Percentiles rank a stretch among this genome's conserved stretches.
These are phyloP conservation scores for Peromyscus attwateri DNA, from an alignment of 2,797 vertebrate genomes.

Conservation along the genomic window DNA sequence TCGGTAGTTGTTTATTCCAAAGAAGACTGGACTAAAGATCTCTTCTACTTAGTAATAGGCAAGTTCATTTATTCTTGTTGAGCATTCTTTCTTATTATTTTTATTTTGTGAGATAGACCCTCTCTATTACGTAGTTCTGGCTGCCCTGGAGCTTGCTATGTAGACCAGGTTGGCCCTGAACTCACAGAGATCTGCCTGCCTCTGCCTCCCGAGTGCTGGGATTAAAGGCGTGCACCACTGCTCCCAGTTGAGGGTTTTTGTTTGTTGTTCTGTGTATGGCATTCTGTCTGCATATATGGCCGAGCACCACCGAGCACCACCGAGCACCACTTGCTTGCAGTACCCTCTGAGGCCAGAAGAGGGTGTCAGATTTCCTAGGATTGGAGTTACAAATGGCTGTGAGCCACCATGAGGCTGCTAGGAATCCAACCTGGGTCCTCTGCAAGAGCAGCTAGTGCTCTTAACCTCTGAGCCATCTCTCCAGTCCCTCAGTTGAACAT, in stretches of 20 bases:
- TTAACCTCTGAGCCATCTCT: neutral
- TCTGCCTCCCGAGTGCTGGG: neutral
- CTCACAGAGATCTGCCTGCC: neutral
- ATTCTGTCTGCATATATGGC: no score
- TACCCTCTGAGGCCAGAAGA: neutral
- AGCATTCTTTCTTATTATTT: neutral
- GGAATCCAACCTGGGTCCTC: neutral
- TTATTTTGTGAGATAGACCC: neutral
- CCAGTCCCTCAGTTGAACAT: neutral
- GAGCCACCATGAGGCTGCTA: neutral
- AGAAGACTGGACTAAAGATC: neutral
- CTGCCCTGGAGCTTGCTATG: neutral
- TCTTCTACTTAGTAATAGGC: neutral
- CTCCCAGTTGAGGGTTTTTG: neutral
- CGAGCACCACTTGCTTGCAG: neutral
- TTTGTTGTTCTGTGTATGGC: neutral
- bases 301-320: neutral
- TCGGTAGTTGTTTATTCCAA: constrained; percentile 32
- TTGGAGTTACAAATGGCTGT: neutral
- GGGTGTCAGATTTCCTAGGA: neutral
- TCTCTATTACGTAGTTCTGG: neutral
- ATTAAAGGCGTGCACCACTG: neutral
- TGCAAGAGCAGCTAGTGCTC: neutral
- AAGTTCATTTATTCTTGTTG: neutral
- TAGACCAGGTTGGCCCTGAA: neutral